Base-by-base conservation (phyloP, 2,113 vertebrate genomes). In the Dipodomys ordii region DNA sequence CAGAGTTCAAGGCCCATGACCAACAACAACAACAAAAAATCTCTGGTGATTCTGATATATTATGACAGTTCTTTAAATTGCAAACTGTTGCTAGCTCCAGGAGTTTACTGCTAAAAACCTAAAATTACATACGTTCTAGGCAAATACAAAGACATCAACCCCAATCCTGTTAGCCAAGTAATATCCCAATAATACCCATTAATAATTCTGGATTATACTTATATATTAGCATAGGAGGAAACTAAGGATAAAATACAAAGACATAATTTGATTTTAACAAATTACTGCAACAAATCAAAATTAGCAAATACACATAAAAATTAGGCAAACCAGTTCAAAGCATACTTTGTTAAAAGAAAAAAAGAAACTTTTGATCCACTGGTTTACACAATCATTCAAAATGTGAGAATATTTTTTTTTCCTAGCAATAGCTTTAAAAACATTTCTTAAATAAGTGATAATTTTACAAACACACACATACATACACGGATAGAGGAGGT, bases 231-330 rank as follows among this genome's bases (percentile, higher is more conserved):
- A 60, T 1, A 77, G 5, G 13, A 68, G 20, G 8, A 49, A 53
- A 87, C 28, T 69, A 67, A 13, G 13, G 76, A 13, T 32, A 83
- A 28, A 60, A 10, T 46, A 25, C 28, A 90, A 95, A 74, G 49
- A 69, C 32, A 85, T 18, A 57, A 88, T 30, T 78, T 60, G 22
- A 13, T 67, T n/a, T 81, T 82, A 90, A 19, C 22, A 84, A 95
- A 87, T 23, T 35, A 71, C 9, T 83, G 25, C 7, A 39, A 87
- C 30, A 71, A 90, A 62, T 93, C 23, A 71, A 87, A 89, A 46
- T 92, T 67, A 46, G 32, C 71, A 91, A 78, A n/a, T 85, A 73
- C 77, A 88, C 65, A 46, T 25, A 83, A 90, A 81, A 86, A 91
- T 30, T 57, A 23, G 62, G 25, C 68, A 81, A 60, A 65, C 39